These are phyloP conservation scores for Chrysodeixis includens DNA, from an alignment of 2,888 invertebrate species.

Conservation along the genomic window DNA sequence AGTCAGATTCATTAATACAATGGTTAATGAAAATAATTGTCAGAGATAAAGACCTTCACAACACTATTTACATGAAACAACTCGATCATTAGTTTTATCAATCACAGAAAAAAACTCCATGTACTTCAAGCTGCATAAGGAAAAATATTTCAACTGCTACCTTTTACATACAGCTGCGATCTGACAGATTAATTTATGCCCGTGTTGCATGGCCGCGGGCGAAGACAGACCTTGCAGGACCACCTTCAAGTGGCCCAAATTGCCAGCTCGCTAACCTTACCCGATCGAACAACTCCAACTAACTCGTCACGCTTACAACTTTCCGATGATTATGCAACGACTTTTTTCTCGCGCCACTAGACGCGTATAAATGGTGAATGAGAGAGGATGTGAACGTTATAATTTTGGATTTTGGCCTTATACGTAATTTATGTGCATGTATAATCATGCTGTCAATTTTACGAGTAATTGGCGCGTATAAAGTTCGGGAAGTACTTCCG, in stretches of 20 bases:
- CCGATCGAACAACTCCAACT: conserved; percentile 37
- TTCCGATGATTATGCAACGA: conserved; percentile 42
- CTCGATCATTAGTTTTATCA: conserved; percentile 17
- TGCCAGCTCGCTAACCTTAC: conserved; percentile 60
- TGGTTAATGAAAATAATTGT: not conserved
- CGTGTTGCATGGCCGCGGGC: conserved; percentile 43
- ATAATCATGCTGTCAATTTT: conserved; percentile 27
- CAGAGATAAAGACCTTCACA: conserved; percentile 4
- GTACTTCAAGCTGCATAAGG: conserved; percentile 39
- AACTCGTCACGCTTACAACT: conserved; percentile 46
- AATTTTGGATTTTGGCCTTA: conserved; percentile 21
- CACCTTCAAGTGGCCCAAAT: conserved; percentile 51
- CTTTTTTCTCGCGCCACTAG: conserved; percentile 19
- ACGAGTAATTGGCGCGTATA: conserved; percentile 20
- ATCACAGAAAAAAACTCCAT: conserved; percentile 29
- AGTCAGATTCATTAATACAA: not conserved
- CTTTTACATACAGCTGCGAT: conserved; percentile 21
- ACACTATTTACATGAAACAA: conserved; percentile 12
- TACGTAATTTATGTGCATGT: conserved; percentile 28
- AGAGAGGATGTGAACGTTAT: conserved; percentile 32
- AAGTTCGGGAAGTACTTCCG: not conserved
- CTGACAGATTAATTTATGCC: conserved; percentile 50
- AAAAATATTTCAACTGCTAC: conserved; percentile 31
- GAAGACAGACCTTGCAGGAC: conserved; percentile 54
- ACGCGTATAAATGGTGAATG: conserved; percentile 25